A percentile compares a stretch with the other conserved stretches of the same genome.
phyloP scores from a whole-genome alignment of 2,888 invertebrate species.

The Aphrophora alni region DNA sequence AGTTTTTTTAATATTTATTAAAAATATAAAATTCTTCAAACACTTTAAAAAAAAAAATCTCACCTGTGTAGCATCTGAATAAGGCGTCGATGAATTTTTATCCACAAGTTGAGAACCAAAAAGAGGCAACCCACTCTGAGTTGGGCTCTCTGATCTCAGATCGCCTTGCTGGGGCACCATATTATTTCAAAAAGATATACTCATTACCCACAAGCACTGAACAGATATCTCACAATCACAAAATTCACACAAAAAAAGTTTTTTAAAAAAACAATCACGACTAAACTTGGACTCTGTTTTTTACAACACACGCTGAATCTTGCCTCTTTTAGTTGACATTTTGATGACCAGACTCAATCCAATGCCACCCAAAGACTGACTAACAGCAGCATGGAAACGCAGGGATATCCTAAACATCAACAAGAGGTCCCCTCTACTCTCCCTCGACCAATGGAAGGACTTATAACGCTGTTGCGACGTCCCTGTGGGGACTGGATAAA shows the following conservation, averaged over 20 bases:
- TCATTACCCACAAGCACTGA: conserved; percentile 40
- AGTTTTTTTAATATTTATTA: no score
- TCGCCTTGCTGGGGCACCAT: conserved; percentile 78
- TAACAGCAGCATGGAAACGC: neutral
- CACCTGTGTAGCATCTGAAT: conserved; percentile 98
- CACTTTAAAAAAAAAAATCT: conserved; percentile 58
- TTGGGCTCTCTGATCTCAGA: conserved; percentile 60
- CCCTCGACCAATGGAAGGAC: neutral
- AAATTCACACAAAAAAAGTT: neutral
- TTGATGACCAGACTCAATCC: neutral
- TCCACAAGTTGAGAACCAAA: conserved; percentile 92
- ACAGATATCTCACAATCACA: conserved; percentile 33
- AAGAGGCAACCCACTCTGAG: conserved; percentile 70
- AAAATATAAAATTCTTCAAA: no score
- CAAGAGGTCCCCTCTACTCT: neutral
- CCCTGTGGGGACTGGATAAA: neutral
- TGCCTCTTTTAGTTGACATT: neutral
- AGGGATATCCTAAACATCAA: conserved; percentile 2
- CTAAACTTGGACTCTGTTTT: neutral
- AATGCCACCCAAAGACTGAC: conserved; percentile 3
- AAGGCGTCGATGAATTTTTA: conserved; percentile 91
- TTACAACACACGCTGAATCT: neutral
- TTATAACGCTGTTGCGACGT: neutral
- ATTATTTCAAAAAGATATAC: conserved; percentile 24
- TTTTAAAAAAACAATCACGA: conserved; percentile 11